A percentile compares a stretch with the other conserved stretches of the same genome.
Evolutionary conservation across 2,113 vertebrate genomes (phyloP).

Genomic region (Gracilinanus agilis): DNA sequence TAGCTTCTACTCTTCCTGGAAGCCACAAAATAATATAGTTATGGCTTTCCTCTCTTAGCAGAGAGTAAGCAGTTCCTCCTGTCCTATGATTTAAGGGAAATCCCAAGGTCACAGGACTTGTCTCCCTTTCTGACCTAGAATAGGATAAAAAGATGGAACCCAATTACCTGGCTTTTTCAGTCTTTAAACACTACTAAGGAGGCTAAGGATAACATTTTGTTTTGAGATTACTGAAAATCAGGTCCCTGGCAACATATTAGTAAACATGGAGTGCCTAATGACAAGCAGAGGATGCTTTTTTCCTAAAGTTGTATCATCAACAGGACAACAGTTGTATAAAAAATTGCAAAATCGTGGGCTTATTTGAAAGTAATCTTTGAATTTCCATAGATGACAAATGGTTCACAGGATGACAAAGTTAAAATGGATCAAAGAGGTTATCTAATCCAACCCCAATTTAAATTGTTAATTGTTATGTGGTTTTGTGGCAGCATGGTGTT

Average conservation of each 20-base stretch:
- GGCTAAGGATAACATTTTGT: not conserved
- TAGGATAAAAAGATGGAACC: constrained; percentile 2
- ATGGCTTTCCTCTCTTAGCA: not conserved
- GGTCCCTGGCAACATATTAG: not conserved
- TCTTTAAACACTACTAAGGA: constrained; percentile 25
- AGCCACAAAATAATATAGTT: not conserved
- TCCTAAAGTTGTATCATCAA: not conserved
- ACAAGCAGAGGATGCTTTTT: not conserved
- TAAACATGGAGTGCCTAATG: not conserved
- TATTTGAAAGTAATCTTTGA: not conserved
- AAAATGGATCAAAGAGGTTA: not conserved
- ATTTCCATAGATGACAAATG: not conserved
- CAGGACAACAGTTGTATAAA: not conserved
- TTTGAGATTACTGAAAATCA: not conserved
- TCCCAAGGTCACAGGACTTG: constrained; percentile 9
- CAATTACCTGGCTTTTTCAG: not conserved
- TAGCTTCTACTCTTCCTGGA: not conserved
- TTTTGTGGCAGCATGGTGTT: not conserved
- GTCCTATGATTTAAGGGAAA: not conserved
- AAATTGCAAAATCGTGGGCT: constrained; percentile 10
- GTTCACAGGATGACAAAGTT: not conserved
- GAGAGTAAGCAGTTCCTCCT: constrained; percentile 23
- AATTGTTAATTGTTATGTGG: not conserved
- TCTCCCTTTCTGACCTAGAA: constrained; percentile 31
- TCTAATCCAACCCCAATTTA: not conserved